These are phyloP conservation scores for Ormyrus labotus DNA, from an alignment of 2,888 invertebrate species.

Conservation along the genomic window DNA sequence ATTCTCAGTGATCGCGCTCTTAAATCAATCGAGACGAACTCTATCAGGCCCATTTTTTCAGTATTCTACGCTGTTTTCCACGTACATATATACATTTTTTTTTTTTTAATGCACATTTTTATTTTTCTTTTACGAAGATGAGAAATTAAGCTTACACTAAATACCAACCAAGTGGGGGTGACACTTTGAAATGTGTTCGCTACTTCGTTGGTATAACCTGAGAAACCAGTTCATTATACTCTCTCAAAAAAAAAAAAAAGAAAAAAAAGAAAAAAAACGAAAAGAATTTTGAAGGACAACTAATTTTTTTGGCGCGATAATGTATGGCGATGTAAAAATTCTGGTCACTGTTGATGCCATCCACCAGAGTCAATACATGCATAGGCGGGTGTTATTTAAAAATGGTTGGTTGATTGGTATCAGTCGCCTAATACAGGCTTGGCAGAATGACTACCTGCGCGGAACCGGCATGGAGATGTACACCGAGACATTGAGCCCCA, in stretches of 20 bases:
- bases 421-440: slow-evolving; percentile 97
- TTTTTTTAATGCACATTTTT: not conserved
- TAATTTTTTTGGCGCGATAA: too few relatives aligned
- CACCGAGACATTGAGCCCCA: slow-evolving; percentile 97
- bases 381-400: slow-evolving; percentile 77
- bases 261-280: slow-evolving; percentile 13
- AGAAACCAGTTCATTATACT: too few relatives aligned
- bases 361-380: slow-evolving; percentile 69
- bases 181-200: too few relatives aligned
- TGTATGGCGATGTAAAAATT: too few relatives aligned
- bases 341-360: slow-evolving; percentile 62
- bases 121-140: too few relatives aligned
- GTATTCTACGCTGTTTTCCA: slow-evolving; percentile 7
- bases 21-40: not conserved
- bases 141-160: too few relatives aligned
- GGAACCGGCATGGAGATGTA: slow-evolving; percentile 99
- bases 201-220: too few relatives aligned
- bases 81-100: not conserved
- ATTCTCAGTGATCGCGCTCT: slow-evolving; percentile 64
- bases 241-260: slow-evolving; percentile 5
- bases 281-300: slow-evolving; percentile 23
- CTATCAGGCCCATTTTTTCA: slow-evolving; percentile 35
- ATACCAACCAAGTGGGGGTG: too few relatives aligned
- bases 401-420: slow-evolving; percentile 76
- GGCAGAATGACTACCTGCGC: slow-evolving; percentile 99